These are phyloP conservation scores for Unio delphinus DNA, from an alignment of 2,888 invertebrate genomes.

Conservation along the genomic window DNA sequence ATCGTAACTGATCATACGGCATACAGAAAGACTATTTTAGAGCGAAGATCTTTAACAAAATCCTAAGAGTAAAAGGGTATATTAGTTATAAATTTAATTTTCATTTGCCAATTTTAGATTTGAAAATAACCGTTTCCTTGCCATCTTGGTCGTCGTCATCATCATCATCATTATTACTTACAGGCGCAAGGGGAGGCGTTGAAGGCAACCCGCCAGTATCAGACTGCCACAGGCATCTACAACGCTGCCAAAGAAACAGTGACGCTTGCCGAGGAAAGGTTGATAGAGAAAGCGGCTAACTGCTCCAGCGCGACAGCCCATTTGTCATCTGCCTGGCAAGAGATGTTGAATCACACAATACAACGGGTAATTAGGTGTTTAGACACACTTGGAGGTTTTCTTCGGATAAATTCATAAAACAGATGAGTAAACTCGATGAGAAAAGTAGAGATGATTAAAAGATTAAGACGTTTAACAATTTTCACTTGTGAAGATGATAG, in stretches of 20 bases:
- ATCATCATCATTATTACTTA: slow-evolving; percentile 4
- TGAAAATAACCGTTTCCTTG: too few relatives aligned
- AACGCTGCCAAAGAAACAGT: slow-evolving; percentile 95
- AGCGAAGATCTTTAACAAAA: too few relatives aligned
- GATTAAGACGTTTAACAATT: not conserved
- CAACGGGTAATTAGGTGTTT: slow-evolving; percentile 79
- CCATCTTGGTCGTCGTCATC: not conserved
- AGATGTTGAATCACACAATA: slow-evolving; percentile 95
- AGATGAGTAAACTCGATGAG: too few relatives aligned
- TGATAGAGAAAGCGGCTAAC: slow-evolving; percentile 72
- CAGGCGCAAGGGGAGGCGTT: slow-evolving; percentile 88
- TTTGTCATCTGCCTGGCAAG: slow-evolving; percentile 97
- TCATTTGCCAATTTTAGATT: too few relatives aligned
- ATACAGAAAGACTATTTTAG: too few relatives aligned
- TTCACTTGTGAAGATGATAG: not conserved
- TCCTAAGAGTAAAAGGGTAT: too few relatives aligned
- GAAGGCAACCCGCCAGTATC: slow-evolving; percentile 90
- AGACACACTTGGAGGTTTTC: too few relatives aligned
- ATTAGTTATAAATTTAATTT: too few relatives aligned
- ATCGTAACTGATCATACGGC: too few relatives aligned
- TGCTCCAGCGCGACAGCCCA: slow-evolving; percentile 79
- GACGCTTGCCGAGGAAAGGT: slow-evolving; percentile 88
- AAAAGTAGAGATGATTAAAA: not conserved
- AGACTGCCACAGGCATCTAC: slow-evolving; percentile 91
- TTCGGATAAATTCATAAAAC: too few relatives aligned